Base-by-base conservation (phyloP, 2,888 invertebrate species). In the Stenurella melanura region DNA sequence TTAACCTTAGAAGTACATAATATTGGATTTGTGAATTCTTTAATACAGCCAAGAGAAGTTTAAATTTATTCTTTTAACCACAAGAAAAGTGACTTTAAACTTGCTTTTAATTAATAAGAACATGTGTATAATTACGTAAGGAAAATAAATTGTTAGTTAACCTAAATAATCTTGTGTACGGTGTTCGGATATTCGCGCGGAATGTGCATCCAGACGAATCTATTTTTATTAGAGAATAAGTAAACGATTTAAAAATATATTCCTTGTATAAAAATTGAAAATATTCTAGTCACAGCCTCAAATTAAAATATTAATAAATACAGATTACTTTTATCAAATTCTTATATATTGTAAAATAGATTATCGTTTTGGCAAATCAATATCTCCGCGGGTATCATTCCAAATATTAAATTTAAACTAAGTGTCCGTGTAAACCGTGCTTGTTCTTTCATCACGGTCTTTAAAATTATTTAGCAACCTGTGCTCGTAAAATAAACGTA, bases 81-180 rank as follows among this genome's bases (percentile, higher is more conserved):
- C 50, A 50, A 50, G 15, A n/a, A 5, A n/a, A 17, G 0, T 6
- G 2, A 50, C 5, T 50, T 50, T 50, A 50, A 50, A 42, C 1
- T 12, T 50, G 50, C 50, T n/a, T n/a, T 15, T n/a, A 50, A 50
- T 50, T 11, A 50, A 50, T n/a, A 50, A n/a, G 6, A n/a, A 4
- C 15, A 12, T 12, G 3, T n/a, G n/a, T 50, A 6, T n/a, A 50
- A 50, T 50, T 50, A 42, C 7, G 12, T 50, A 50, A 15, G n/a
- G n/a, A 15, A 50, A 50, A 50, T 50, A 50, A 50, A 50, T 50
- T 50, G 50, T 50, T n/a, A 50, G n/a, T 50, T 50, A 50, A 50
- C 50, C 50, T 50, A 50, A 50, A 50, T 50, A 50, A 50, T 50
- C 50, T 50, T n/a, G n/a, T n/a, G n/a, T n/a, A n/a, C 50, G n/a